phyloP scores from a whole-genome alignment of 2,888 invertebrate genomes.

The Dendrolimus houi region DNA sequence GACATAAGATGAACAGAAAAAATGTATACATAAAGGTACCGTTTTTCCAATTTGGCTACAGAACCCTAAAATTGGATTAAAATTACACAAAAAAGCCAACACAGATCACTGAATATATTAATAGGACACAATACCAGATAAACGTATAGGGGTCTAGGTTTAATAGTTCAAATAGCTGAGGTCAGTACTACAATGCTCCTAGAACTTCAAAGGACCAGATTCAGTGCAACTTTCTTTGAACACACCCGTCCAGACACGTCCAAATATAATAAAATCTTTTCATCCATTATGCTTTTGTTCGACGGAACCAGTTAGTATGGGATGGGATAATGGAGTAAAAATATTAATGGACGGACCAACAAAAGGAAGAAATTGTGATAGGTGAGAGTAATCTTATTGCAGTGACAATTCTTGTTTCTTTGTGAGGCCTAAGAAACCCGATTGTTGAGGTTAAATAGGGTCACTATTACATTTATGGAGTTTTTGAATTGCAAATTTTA shows the following conservation, averaged over 20 bases:
- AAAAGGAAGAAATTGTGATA: slow-evolving; percentile 72
- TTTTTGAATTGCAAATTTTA: slow-evolving; percentile 54
- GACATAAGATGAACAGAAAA: too few species aligned
- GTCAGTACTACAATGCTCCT: neutral
- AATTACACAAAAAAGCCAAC: neutral
- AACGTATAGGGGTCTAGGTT: neutral
- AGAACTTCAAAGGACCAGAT: neutral
- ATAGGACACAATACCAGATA: neutral
- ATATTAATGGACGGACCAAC: slow-evolving; percentile 64
- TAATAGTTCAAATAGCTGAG: neutral
- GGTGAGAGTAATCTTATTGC: slow-evolving; percentile 69
- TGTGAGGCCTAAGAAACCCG: slow-evolving; percentile 44
- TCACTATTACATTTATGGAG: slow-evolving; percentile 37
- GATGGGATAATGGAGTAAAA: slow-evolving; percentile 43
- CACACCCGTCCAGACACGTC: slow-evolving; percentile 46
- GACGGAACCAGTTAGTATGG: slow-evolving; percentile 56
- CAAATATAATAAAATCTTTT: slow-evolving; percentile 56
- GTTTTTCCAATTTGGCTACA: neutral
- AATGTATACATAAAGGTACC: too few species aligned
- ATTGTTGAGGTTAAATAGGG: slow-evolving; percentile 60
- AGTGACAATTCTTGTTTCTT: slow-evolving; percentile 52
- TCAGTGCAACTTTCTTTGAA: slow-evolving; percentile 18
- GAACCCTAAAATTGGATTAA: neutral
- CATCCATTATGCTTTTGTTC: slow-evolving; percentile 59
- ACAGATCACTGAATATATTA: neutral